These are phyloP conservation scores for Regulus satrapa DNA, from an alignment of 2,113 vertebrate species.

Conservation along the genomic window DNA sequence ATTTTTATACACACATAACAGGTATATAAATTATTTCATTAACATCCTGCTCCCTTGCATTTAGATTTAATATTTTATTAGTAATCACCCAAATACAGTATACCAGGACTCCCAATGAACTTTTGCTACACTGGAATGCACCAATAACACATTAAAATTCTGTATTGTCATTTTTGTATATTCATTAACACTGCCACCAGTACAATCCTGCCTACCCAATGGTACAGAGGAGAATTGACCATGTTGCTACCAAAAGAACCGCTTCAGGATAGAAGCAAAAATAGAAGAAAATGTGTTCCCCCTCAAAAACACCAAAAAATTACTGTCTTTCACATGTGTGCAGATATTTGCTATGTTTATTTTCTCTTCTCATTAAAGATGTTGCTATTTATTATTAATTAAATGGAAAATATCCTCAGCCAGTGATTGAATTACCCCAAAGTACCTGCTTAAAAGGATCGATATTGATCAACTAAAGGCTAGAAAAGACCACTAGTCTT, in stretches of 20 bases:
- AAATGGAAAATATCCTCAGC: conserved; percentile 49
- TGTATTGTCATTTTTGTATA: background rate
- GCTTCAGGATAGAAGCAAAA: background rate
- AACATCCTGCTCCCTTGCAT: background rate
- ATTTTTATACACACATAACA: background rate
- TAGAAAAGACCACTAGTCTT: conserved; percentile 26
- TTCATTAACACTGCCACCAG: background rate
- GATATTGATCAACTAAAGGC: conserved; percentile 56
- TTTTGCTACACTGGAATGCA: background rate
- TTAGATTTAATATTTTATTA: background rate
- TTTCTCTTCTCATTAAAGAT: conserved; percentile 3
- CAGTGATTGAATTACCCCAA: conserved; percentile 54
- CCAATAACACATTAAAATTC: background rate
- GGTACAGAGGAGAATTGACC: background rate
- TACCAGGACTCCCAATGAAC: background rate
- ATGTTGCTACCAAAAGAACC: background rate
- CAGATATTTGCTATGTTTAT: background rate
- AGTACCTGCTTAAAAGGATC: conserved; percentile 54
- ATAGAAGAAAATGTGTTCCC: background rate
- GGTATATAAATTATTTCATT: background rate
- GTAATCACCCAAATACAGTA: background rate
- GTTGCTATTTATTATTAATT: conserved; percentile 52
- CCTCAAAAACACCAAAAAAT: background rate
- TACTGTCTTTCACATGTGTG: background rate
- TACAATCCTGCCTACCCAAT: background rate